phyloP scores from a whole-genome alignment of 2,113 vertebrate species.

The Alouatta palliata region DNA sequence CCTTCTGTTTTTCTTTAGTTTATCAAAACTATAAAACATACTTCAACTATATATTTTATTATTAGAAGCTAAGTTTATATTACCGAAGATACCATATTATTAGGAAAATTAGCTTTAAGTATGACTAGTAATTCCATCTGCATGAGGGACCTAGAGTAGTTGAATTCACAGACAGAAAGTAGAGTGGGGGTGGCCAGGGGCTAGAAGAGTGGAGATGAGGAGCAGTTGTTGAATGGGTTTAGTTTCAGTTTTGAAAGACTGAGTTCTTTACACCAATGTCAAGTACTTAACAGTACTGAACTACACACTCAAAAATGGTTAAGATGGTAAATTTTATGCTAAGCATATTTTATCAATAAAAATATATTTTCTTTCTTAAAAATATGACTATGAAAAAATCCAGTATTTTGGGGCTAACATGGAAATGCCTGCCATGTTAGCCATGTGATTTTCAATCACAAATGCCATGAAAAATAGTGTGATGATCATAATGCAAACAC shows the following conservation, averaged over 20 bases:
- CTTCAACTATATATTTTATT: neutral
- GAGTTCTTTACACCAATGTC: neutral
- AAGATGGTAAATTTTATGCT: neutral
- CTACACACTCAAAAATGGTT: neutral
- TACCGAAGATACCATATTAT: neutral
- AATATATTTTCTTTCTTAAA: neutral
- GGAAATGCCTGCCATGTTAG: neutral
- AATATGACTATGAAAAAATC: neutral
- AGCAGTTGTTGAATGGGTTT: neutral
- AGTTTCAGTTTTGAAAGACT: neutral
- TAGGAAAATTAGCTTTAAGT: neutral
- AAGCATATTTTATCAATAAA: neutral
- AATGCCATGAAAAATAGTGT: neutral
- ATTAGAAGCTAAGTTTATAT: neutral
- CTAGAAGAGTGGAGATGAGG: neutral
- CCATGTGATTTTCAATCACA: neutral
- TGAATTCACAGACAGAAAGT: neutral
- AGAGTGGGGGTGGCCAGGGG: neutral
- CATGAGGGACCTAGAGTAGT: neutral
- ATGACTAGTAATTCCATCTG: neutral
- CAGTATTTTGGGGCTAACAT: neutral
- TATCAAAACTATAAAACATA: neutral
- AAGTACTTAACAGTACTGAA: neutral
- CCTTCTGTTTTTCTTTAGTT: neutral
- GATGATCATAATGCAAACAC: neutral